Evolutionary conservation across 2,797 vertebrate genomes (phyloP).

Genomic region (Triplophysa yarkandensis): DNA sequence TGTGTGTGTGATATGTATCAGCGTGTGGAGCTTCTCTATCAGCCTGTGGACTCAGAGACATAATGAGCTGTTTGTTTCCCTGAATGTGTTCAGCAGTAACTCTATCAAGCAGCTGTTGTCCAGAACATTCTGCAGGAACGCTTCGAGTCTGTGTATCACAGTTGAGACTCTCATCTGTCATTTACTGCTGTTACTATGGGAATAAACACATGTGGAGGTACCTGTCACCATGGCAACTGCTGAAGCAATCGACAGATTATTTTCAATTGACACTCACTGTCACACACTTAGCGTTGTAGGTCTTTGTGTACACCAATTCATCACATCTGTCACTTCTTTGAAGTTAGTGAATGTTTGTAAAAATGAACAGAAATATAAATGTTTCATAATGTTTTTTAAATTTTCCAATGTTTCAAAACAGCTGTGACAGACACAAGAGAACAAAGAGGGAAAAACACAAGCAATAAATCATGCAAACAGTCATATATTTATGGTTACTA

Average conservation of each 20-base stretch:
- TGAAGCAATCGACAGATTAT: conserved; percentile 37
- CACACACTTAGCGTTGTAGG: too few relatives aligned
- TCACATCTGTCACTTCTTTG: too few relatives aligned
- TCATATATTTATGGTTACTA: too few relatives aligned
- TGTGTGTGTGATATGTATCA: conserved; percentile 29
- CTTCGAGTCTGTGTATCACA: neutral
- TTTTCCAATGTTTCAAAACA: too few relatives aligned
- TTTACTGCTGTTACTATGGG: conserved; percentile 25
- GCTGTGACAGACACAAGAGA: too few relatives aligned
- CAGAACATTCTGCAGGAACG: neutral
- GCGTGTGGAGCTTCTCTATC: conserved; percentile 29
- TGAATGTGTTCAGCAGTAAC: neutral
- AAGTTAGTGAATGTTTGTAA: too few relatives aligned
- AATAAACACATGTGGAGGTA: conserved; percentile 10
- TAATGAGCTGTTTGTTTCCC: conserved; percentile 49
- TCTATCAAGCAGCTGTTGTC: neutral
- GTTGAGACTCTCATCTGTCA: conserved; percentile 25
- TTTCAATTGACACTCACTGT: conserved; percentile 19
- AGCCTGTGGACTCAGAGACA: conserved; percentile 34
- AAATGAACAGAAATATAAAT: too few relatives aligned
- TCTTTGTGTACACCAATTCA: too few relatives aligned
- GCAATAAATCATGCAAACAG: too few relatives aligned
- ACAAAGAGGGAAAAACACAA: too few relatives aligned
- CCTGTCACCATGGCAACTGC: conserved; percentile 10
- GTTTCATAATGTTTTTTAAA: too few relatives aligned